These are phyloP conservation scores for Callocephalon fimbriatum DNA, from an alignment of 2,113 vertebrate species.

Conservation along the genomic window DNA sequence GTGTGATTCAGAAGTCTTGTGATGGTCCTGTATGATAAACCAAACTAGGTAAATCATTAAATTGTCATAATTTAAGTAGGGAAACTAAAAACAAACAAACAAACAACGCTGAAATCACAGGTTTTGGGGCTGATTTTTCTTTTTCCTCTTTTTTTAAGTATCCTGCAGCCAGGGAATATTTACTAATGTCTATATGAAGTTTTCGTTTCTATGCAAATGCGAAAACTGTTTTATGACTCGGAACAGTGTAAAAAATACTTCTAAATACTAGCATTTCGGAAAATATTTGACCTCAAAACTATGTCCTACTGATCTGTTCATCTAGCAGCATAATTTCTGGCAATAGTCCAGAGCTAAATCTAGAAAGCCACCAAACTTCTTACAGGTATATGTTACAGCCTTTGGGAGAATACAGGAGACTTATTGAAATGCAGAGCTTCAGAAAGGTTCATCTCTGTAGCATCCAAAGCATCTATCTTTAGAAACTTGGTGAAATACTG, in stretches of 20 bases:
- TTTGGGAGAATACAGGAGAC: background rate
- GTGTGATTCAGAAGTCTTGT: background rate
- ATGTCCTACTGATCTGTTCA: conserved; percentile 10
- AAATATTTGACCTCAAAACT: conserved; percentile 56
- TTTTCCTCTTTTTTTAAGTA: background rate
- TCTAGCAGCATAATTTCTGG: conserved; percentile 29
- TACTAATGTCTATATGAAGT: background rate
- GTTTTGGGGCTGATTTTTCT: background rate
- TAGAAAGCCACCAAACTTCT: conserved; percentile 35
- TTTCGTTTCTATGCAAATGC: background rate
- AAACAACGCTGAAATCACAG: background rate
- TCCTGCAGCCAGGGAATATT: background rate
- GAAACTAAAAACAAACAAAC: background rate
- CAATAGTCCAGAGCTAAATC: conserved; percentile 51
- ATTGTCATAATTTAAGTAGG: background rate
- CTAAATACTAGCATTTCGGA: conserved; percentile 16
- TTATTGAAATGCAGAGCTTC: conserved; percentile 6
- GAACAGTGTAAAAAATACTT: background rate
- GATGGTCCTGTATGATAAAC: background rate
- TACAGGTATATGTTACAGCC: background rate
- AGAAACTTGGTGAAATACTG: background rate
- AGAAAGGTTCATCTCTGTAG: background rate
- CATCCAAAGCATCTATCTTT: background rate
- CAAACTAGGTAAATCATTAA: background rate
- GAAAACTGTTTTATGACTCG: background rate